A percentile compares a stretch with the other conserved stretches of the same genome.
Evolutionary conservation across 2,113 vertebrate genomes (phyloP).

Genomic region (Parotia lawesii): DNA sequence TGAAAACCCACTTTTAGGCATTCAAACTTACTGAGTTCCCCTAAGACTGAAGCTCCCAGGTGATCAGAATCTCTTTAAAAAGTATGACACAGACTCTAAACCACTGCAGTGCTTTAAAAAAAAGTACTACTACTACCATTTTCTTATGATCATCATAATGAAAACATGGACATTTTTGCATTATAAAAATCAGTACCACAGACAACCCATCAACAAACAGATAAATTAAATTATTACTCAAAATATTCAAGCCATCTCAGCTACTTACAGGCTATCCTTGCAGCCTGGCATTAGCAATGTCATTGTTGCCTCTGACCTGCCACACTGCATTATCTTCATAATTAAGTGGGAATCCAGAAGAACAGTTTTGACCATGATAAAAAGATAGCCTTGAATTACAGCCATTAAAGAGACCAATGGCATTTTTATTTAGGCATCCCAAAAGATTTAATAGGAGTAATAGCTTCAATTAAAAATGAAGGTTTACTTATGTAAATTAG

Average conservation of each 20-base stretch:
- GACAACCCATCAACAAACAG: background rate
- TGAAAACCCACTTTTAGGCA: background rate
- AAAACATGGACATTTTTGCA: background rate
- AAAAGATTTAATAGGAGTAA: background rate
- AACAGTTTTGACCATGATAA: background rate
- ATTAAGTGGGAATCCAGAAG: background rate
- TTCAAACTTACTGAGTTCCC: background rate
- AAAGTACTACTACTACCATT: background rate
- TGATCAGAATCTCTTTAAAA: background rate
- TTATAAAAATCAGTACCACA: background rate
- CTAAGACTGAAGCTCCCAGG: background rate
- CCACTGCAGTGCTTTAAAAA: background rate
- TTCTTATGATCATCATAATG: background rate
- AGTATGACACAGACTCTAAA: background rate
- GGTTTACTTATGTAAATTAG: background rate
- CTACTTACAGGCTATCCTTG: background rate
- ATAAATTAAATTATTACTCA: background rate
- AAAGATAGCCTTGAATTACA: background rate
- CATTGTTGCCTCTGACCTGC: background rate
- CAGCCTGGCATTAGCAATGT: background rate
- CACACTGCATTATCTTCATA: conserved; percentile 35
- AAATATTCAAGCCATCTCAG: conserved; percentile 9
- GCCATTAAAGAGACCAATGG: background rate
- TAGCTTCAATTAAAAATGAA: background rate
- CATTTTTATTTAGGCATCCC: background rate